These are phyloP conservation scores for Griposia aprilina DNA, from an alignment of 2,888 invertebrate genomes.

Conservation along the genomic window DNA sequence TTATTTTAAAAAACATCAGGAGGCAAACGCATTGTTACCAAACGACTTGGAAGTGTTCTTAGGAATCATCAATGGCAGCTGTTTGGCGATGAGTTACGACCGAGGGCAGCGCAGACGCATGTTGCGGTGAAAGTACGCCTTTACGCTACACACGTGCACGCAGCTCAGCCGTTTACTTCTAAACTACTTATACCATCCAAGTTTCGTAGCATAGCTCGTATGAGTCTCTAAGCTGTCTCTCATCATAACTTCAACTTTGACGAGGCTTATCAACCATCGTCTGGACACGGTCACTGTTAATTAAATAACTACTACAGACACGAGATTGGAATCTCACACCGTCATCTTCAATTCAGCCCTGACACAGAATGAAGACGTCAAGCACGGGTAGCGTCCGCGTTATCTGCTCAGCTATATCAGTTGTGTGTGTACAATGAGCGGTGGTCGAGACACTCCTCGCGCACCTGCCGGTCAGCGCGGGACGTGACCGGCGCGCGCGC, in stretches of 20 bases:
- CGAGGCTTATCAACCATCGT: conserved; percentile 58
- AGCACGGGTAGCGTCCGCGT: conserved; percentile 71
- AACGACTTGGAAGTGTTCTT: conserved; percentile 64
- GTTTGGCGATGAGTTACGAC: conserved; percentile 71
- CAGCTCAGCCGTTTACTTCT: conserved; percentile 25
- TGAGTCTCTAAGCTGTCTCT: conserved; percentile 15
- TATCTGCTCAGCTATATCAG: conserved; percentile 75
- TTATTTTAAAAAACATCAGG: conserved; percentile 61
- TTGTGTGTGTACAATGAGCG: conserved; percentile 68
- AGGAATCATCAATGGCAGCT: conserved; percentile 72
- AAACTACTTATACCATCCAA: conserved; percentile 14
- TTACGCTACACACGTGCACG: conserved; percentile 56
- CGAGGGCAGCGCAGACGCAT: conserved; percentile 68
- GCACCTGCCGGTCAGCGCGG: conserved; percentile 73
- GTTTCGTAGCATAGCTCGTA: conserved; percentile 10
- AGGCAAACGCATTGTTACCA: conserved; percentile 61
- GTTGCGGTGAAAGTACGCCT: conserved; percentile 76
- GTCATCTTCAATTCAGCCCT: conserved; percentile 76
- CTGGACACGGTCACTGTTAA: conserved; percentile 73
- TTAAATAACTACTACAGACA: conserved; percentile 79
- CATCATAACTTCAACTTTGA: conserved; percentile 46
- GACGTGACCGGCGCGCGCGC: conserved; percentile 75
- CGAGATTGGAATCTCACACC: conserved; percentile 71
- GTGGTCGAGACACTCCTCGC: conserved; percentile 70
- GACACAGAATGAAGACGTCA: conserved; percentile 81